Conservation (phyloP, 2,888 invertebrate genomes). For the Drepana falcataria region DNA sequence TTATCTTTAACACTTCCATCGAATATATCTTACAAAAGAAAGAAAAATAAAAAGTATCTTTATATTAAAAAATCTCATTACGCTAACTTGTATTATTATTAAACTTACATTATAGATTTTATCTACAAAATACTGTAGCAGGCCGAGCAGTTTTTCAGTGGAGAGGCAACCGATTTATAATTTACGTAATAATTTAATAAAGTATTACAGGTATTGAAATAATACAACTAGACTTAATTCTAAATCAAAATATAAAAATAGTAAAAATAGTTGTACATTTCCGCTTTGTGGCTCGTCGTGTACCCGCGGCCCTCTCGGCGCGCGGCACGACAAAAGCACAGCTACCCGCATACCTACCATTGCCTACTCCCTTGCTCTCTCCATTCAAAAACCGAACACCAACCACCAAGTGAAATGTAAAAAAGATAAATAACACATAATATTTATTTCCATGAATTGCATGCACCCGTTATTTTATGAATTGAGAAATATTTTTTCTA, state of each 20-base stretch:
- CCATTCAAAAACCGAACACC: conserved; percentile 69
- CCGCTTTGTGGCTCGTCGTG: conserved; percentile 61
- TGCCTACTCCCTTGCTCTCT: conserved; percentile 33
- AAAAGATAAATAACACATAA: conserved; percentile 78
- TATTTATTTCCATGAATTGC: conserved; percentile 71
- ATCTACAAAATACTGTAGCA: conserved; percentile 78
- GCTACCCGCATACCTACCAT: conserved; percentile 35
- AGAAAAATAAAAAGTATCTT: conserved; percentile 72
- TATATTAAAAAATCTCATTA: conserved; percentile 78
- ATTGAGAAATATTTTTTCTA: conserved; percentile 75
- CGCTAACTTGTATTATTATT: conserved; percentile 72
- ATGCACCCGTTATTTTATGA: conserved; percentile 76
- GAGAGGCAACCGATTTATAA: conserved; percentile 50
- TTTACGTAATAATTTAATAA: conserved; percentile 63
- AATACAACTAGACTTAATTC: conserved; percentile 75
- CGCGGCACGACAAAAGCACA: conserved; percentile 29
- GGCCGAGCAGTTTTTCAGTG: conserved; percentile 72
- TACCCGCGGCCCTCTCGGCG: not conserved
- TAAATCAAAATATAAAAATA: conserved; percentile 79
- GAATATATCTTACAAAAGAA: conserved; percentile 79
- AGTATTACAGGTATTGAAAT: conserved; percentile 67
- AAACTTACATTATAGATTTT: conserved; percentile 77
- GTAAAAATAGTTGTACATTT: conserved; percentile 77
- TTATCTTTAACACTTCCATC: conserved; percentile 80
- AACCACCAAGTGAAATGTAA: conserved; percentile 74